phyloP scores from a whole-genome alignment of 1,140 invertebrate genomes.

The Armadillidium nasatum region DNA sequence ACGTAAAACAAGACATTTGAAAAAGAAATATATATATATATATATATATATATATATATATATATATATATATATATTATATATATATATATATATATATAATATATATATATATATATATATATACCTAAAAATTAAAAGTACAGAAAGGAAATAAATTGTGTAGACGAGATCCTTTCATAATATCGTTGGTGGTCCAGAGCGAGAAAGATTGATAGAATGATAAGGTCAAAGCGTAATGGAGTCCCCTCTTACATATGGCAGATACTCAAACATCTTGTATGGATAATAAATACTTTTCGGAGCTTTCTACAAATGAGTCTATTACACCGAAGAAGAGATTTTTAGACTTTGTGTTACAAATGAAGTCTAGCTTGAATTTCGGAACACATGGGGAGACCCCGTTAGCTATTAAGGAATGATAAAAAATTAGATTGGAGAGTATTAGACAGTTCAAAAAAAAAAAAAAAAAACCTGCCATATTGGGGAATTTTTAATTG shows the following conservation, averaged over 20 bases:
- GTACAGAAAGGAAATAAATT: no score
- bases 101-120: no score
- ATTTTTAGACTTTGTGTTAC: background rate
- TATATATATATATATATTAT: no score
- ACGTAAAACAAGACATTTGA: no score
- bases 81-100: no score
- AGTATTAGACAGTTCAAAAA: background rate
- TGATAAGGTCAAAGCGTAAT: background rate
- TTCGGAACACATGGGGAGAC: background rate
- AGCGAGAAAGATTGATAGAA: background rate
- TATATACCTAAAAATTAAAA: no score
- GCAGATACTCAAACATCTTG: background rate
- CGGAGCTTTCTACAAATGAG: background rate
- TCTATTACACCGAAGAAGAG: background rate
- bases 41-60: no score
- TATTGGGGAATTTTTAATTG: no score
- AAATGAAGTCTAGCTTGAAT: background rate
- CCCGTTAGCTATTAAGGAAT: background rate
- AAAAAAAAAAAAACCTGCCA: background rate
- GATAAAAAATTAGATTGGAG: background rate
- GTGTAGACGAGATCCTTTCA: background rate
- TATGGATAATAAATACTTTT: slow-evolving; percentile 10
- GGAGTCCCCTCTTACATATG: background rate
- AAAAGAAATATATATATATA: no score
- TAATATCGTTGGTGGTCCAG: background rate